Conservation (phyloP, 2,113 vertebrate genomes). For the human region DNA sequence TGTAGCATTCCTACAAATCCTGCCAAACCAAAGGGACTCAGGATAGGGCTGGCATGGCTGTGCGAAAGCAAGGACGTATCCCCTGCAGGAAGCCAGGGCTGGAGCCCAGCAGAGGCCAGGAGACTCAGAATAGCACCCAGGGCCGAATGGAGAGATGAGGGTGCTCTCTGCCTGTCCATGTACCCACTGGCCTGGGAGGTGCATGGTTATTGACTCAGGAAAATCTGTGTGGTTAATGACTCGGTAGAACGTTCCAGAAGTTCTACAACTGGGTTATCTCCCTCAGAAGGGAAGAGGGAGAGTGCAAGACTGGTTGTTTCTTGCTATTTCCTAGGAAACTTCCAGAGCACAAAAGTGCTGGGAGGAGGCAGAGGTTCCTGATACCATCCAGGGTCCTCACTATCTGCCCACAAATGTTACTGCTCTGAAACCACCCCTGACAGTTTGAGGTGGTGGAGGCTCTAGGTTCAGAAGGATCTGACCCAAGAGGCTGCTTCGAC, state of each 20-base stretch:
- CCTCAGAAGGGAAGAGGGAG: background rate
- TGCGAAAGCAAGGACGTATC: fast-evolving
- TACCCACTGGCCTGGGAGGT: background rate
- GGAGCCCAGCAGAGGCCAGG: background rate
- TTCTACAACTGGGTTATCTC: background rate
- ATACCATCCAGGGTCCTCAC: fast-evolving
- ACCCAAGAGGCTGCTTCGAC: fast-evolving
- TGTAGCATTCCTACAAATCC: background rate
- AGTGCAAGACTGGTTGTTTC: background rate
- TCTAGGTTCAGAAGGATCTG: background rate
- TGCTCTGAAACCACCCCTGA: fast-evolving
- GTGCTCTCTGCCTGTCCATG: background rate
- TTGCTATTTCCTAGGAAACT: background rate
- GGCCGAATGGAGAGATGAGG: background rate
- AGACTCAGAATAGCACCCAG: background rate
- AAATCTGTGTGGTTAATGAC: background rate
- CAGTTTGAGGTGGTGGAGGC: background rate
- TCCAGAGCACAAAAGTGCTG: background rate
- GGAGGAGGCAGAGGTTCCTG: background rate
- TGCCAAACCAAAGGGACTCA: background rate
- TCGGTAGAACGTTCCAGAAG: background rate
- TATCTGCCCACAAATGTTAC: fast-evolving
- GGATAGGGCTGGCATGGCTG: fast-evolving
- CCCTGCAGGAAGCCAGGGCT: background rate
- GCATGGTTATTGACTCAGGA: fast-evolving